Evolutionary conservation across 1,140 invertebrate genomes (phyloP).

Genomic region (Tigriopus japonicus): DNA sequence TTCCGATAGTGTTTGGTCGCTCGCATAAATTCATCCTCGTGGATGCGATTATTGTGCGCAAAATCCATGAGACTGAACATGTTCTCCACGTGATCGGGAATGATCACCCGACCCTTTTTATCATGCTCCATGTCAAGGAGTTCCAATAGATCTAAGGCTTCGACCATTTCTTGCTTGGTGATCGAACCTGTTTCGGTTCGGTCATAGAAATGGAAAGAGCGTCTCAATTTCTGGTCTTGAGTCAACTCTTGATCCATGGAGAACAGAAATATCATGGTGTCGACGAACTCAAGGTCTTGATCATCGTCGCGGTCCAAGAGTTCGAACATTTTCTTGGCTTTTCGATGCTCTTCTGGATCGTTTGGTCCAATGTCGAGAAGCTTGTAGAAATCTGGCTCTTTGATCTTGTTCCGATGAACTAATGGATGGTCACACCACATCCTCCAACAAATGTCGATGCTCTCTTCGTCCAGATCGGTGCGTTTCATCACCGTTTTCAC

Average conservation of each 20-base stretch:
- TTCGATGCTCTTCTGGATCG: not conserved
- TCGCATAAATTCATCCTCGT: not conserved
- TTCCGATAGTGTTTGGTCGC: not conserved
- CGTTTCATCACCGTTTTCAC: not conserved
- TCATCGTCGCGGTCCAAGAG: not conserved
- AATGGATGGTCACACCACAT: not conserved
- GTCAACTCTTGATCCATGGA: not conserved
- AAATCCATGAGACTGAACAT: not conserved
- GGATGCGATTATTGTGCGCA: not conserved
- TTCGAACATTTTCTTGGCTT: not conserved
- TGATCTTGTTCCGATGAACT: not conserved
- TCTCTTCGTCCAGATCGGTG: not conserved
- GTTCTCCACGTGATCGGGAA: not conserved
- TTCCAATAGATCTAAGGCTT: not conserved
- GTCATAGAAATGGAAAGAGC: not conserved
- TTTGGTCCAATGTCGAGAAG: not conserved
- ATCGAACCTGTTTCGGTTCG: not conserved
- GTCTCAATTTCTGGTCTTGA: not conserved
- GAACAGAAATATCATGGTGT: not conserved
- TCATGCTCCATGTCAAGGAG: not conserved
- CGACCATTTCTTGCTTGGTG: slow-evolving; percentile 1
- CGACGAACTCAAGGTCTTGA: not conserved
- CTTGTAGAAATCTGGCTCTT: not conserved
- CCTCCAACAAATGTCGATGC: not conserved
- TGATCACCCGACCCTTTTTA: not conserved